Evolutionary conservation across 2,888 invertebrate genomes (phyloP).

Genomic region (Tetranychus piercei): DNA sequence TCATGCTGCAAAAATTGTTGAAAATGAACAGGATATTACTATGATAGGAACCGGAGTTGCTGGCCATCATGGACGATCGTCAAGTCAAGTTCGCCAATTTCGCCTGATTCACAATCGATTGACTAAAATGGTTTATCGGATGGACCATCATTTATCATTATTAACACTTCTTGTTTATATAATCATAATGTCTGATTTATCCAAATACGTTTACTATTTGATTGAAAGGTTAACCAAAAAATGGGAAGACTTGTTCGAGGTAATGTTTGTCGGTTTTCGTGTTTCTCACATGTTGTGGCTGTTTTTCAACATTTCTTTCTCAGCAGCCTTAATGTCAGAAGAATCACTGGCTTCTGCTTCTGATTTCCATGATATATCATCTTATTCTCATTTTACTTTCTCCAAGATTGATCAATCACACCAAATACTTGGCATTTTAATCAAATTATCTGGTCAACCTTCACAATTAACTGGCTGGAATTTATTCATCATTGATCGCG

Average conservation of each 20-base stretch:
- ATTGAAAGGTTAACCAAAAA: not conserved
- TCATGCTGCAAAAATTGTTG: not conserved
- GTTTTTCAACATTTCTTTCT: conserved; percentile 4
- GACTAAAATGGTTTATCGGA: conserved; percentile 1
- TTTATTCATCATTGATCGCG: conserved; percentile 14
- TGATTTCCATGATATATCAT: conserved; percentile 1
- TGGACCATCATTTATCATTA: not conserved
- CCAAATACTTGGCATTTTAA: not conserved
- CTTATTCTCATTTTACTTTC: not conserved
- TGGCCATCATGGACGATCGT: not conserved
- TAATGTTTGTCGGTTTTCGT: conserved; percentile 5
- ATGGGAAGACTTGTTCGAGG: conserved; percentile 2
- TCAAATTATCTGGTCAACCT: not conserved
- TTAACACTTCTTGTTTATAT: not conserved
- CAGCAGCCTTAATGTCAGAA: not conserved
- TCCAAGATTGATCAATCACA: not conserved
- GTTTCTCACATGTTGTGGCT: conserved; percentile 8
- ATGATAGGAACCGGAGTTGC: too few relatives aligned
- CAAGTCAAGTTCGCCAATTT: not conserved
- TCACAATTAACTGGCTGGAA: conserved; percentile 18
- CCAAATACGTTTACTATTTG: conserved; percentile 6
- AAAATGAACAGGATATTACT: too few relatives aligned
- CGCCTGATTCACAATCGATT: not conserved
- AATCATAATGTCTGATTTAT: conserved; percentile 7
- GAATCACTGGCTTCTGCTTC: not conserved